Evolutionary conservation across 2,113 vertebrate species (phyloP), one percentile per base, ranked within the genome.

Genomic region (Eublepharis macularius): DNA sequence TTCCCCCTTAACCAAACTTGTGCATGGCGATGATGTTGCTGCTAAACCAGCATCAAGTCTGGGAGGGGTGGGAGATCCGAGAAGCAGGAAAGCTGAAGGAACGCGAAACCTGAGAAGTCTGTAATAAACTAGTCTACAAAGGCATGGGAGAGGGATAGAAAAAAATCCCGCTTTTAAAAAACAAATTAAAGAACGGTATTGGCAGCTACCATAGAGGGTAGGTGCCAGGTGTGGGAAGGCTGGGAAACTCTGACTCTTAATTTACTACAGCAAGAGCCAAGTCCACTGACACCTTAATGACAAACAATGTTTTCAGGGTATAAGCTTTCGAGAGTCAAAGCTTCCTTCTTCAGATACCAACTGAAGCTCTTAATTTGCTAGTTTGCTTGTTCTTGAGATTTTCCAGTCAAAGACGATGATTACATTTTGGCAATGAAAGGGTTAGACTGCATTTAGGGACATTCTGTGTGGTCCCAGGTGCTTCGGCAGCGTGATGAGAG

Each of bases 381-480:
- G 41, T 6, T 80, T 70, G 32, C 26, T 54, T 74, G 84, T 82
- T 93, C 88, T 81, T 87, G 91, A 68, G 85, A 94, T 92, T 83
- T 92, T 91, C 89, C 69, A 94, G 90, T 94, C 93, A 86, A 89
- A 94, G 84, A 90, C 32, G 88, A 95, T 92, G 85, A 86, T 81
- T 89, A 95, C 91, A 90, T 84, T 92, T 95, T 94, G 82, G 91
- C 82, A 92, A 84, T 92, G 93, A 80, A 74, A 91, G 84, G 11
- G 90, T 87, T 89, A 84, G 91, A 93, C 47, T 83, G 92, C 76
- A 1, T 94, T 93, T 92, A 92, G 83, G 93, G 88, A 91, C 68
- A 11, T 86, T n/a, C n/a, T n/a, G n/a, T n/a, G n/a, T n/a, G n/a
- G n/a, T n/a, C n/a, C n/a, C n/a, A n/a, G n/a, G n/a, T n/a, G n/a